Percentiles rank a stretch among this genome's conserved stretches.
Conservation (phyloP, 2,113 vertebrate species). For the Muntiacus muntjak region DNA sequence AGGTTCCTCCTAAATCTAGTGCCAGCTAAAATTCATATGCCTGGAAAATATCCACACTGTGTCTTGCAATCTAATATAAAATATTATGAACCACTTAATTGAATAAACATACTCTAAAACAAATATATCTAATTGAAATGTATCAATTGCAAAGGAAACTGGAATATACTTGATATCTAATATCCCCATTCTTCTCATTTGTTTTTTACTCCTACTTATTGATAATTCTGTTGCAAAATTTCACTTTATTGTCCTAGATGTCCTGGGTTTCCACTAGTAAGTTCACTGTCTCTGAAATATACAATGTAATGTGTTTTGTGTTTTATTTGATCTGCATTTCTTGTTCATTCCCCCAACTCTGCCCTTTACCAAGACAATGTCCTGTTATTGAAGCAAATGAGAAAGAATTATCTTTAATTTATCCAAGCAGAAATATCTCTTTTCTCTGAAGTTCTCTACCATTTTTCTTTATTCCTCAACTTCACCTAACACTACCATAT, state of each 20-base stretch:
- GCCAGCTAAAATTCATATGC: background rate
- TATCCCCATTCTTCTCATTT: background rate
- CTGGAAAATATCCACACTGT: background rate
- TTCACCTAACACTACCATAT: rapidly evolving
- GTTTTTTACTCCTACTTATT: background rate
- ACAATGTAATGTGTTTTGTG: background rate
- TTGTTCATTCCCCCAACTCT: background rate
- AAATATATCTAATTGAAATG: background rate
- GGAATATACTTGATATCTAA: background rate
- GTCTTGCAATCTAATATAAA: background rate
- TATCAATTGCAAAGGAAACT: background rate
- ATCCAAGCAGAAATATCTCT: background rate
- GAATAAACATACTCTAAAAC: background rate
- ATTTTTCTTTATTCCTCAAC: background rate
- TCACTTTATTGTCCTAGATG: background rate
- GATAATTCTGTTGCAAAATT: background rate
- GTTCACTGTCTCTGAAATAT: background rate
- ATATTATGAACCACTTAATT: background rate
- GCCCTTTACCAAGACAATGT: background rate
- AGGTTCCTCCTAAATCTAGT: background rate
- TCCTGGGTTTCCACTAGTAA: background rate
- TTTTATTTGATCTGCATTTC: background rate
- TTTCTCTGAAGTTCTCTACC: background rate
- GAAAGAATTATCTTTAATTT: background rate
- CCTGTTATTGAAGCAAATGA: background rate